These are phyloP conservation scores for Drepana falcataria DNA, from an alignment of 2,888 invertebrate genomes.

Conservation along the genomic window DNA sequence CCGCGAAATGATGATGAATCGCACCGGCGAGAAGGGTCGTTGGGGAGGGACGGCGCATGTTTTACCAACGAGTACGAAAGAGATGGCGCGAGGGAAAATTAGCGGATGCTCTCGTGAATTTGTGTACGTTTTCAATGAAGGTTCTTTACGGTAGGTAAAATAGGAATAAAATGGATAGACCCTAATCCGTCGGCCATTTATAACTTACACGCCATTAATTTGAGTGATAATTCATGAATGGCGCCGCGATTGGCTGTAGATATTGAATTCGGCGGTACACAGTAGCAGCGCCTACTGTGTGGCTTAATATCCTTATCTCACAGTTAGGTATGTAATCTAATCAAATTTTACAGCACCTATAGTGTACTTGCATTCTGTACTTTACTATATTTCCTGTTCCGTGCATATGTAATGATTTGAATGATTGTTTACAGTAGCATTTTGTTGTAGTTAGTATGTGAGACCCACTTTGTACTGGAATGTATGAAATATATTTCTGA, in stretches of 20 bases:
- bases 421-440: too few species aligned
- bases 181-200: conserved; percentile 76
- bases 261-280: conserved; percentile 47
- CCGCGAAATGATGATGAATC: conserved; percentile 79
- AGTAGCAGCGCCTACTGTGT: conserved; percentile 36
- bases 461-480: too few species aligned
- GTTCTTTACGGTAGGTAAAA: conserved; percentile 77
- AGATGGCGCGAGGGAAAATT: conserved; percentile 61
- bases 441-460: too few species aligned
- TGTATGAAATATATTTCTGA: too few species aligned
- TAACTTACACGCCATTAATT: conserved; percentile 79
- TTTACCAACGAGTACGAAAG: conserved; percentile 32
- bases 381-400: conserved; percentile 8
- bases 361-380: conserved; percentile 11
- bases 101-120: conserved; percentile 73
- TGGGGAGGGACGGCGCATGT: conserved; percentile 44
- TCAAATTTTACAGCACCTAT: conserved; percentile 32
- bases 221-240: conserved; percentile 72
- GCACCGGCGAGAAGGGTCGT: conserved; percentile 61
- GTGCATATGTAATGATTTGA: conserved; percentile 3
- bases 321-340: conserved; percentile 37
- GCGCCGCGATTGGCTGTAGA: conserved; percentile 67
- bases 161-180: conserved; percentile 75
- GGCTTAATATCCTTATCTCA: conserved; percentile 33
- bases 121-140: conserved; percentile 78